phyloP scores from a whole-genome alignment of 92 coral and sea anemone genomes.

The Hydrozoanthus gracilis region DNA sequence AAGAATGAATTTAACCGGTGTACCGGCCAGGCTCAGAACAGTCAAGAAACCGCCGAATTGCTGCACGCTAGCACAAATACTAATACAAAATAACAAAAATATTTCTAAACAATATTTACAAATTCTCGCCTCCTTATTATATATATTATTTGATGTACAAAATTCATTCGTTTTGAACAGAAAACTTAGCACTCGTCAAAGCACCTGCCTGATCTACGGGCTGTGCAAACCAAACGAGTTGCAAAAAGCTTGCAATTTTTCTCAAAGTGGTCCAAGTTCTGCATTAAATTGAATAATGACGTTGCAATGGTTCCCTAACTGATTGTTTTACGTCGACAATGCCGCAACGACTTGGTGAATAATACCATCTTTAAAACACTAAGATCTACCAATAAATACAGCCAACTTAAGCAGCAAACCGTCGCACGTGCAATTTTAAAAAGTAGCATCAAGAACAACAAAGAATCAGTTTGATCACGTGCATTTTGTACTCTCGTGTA shows the following conservation, averaged over 20 bases:
- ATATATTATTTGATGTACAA: conserved; percentile 64
- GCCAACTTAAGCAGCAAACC: conserved; percentile 28
- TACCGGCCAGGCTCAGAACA: neutral
- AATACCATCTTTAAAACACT: conserved; percentile 38
- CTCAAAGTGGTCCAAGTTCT: conserved; percentile 4
- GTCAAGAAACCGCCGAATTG: neutral
- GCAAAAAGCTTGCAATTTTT: conserved; percentile 8
- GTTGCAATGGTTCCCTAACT: conserved; percentile 4
- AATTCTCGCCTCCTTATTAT: conserved; percentile 53
- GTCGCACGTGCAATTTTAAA: conserved; percentile 44
- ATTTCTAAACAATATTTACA: conserved; percentile 77
- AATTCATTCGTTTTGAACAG: conserved; percentile 49
- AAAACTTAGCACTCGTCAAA: conserved; percentile 16
- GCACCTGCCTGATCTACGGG: conserved; percentile 24
- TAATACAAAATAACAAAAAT: conserved; percentile 71
- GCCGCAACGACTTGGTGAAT: conserved; percentile 19
- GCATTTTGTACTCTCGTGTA: conserved; percentile 21
- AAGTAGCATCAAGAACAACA: conserved; percentile 39
- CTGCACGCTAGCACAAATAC: conserved; percentile 40
- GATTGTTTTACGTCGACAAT: conserved; percentile 36
- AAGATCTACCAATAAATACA: conserved; percentile 32
- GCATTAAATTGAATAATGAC: neutral
- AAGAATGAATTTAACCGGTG: neutral
- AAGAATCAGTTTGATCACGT: conserved; percentile 26
- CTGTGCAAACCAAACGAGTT: conserved; percentile 32